These are phyloP conservation scores for Epicauta chinensis DNA, from an alignment of 1,140 invertebrate species.

Conservation along the genomic window DNA sequence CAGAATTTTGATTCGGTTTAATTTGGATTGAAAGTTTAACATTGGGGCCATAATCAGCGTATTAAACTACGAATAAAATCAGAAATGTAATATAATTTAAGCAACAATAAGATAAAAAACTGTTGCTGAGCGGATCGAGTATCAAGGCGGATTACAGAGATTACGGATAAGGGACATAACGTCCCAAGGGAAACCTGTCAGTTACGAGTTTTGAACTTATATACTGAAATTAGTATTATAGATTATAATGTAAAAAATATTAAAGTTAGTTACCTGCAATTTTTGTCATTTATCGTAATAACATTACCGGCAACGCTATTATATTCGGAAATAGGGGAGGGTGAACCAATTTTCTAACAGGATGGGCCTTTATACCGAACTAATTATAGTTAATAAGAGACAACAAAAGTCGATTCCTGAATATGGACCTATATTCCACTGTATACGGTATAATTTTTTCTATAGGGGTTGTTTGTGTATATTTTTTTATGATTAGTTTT, in stretches of 20 bases:
- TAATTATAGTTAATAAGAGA: constrained; percentile 15
- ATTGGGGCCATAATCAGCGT: too few species aligned
- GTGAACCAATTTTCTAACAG: not conserved
- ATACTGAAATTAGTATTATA: constrained; percentile 2
- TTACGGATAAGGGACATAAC: constrained; percentile 9
- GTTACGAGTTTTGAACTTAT: not conserved
- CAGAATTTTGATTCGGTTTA: too few species aligned
- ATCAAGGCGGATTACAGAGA: constrained; percentile 13
- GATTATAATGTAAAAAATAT: constrained; percentile 3
- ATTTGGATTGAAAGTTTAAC: too few species aligned
- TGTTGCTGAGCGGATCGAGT: constrained; percentile 14
- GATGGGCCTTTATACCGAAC: constrained; percentile 9
- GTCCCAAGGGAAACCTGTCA: constrained; percentile 14
- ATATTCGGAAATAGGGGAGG: constrained; percentile 5
- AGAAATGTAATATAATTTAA: constrained; percentile 15
- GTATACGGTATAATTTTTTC: constrained; percentile 7
- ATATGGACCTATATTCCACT: too few species aligned
- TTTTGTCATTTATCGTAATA: constrained; percentile 13
- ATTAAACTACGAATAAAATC: constrained; percentile 5
- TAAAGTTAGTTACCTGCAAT: constrained; percentile 6
- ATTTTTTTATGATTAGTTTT: not conserved
- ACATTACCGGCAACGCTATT: not conserved
- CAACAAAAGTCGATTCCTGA: constrained; percentile 12
- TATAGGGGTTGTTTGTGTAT: constrained; percentile 3
- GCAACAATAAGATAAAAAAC: constrained; percentile 16